phyloP scores from a whole-genome alignment of 2,888 invertebrate species.

The Andrena fulva region DNA sequence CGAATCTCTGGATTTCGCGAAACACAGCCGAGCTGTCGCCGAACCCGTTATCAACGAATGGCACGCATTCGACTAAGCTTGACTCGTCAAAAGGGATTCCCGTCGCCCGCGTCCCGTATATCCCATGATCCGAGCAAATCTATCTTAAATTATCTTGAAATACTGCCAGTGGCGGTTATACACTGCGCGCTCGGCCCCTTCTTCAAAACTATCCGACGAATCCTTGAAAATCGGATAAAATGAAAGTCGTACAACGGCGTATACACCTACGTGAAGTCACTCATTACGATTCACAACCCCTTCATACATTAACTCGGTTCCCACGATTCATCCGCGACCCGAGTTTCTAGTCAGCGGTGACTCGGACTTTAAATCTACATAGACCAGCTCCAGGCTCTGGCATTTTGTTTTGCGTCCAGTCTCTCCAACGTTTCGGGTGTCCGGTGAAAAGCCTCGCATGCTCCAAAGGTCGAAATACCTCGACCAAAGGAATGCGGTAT shows the following conservation, averaged over 20 bases:
- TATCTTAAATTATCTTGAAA: conserved; percentile 74
- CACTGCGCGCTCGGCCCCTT: conserved; percentile 19
- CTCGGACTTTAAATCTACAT: neutral
- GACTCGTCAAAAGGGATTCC: conserved; percentile 78
- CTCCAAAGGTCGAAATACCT: neutral
- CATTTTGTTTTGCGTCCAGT: neutral
- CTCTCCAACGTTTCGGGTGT: neutral
- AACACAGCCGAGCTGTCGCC: conserved; percentile 68
- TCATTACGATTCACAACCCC: conserved; percentile 18
- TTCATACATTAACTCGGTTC: conserved; percentile 10
- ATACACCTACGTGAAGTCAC: neutral
- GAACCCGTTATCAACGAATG: conserved; percentile 75
- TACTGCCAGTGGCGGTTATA: conserved; percentile 64
- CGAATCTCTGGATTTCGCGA: conserved; percentile 72
- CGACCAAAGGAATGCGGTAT: neutral
- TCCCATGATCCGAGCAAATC: conserved; percentile 73
- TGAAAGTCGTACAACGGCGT: conserved; percentile 16
- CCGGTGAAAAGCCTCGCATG: neutral
- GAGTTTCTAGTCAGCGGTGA: neutral
- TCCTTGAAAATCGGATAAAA: conserved; percentile 47
- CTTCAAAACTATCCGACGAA: conserved; percentile 17
- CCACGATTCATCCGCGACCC: conserved; percentile 17
- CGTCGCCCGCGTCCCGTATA: conserved; percentile 62
- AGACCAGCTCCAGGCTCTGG: neutral
- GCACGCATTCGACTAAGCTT: conserved; percentile 76